A percentile compares a stretch with the other conserved stretches of the same genome.
These are phyloP conservation scores for Peromyscus attwateri DNA, from an alignment of 2,797 vertebrate species.

Conservation along the genomic window DNA sequence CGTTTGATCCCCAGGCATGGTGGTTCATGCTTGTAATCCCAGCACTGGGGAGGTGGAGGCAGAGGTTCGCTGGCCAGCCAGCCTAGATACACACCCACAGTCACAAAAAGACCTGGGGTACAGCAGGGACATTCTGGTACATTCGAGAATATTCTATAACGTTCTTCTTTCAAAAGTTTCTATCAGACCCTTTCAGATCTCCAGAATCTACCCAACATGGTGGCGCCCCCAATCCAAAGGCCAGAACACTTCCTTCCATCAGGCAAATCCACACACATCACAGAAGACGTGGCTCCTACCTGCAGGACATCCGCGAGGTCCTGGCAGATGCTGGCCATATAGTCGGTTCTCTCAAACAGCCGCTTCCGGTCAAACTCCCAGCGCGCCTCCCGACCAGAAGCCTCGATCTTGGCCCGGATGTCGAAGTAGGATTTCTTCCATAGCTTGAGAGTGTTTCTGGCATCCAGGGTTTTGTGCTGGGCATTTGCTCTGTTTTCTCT, in stretches of 20 bases:
- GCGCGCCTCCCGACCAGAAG: constrained; percentile 89
- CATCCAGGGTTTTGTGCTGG: constrained; percentile 90
- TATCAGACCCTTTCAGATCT: too few relatives aligned
- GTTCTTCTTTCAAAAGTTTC: neutral
- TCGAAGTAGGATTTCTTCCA: constrained; percentile 95
- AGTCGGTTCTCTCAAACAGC: constrained; percentile 95
- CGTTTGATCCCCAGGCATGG: neutral
- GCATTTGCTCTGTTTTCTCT: constrained; percentile 91
- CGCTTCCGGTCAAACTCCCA: constrained; percentile 97
- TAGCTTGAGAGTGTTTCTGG: constrained; percentile 90
- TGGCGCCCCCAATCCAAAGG: neutral
- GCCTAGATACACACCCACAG: neutral
- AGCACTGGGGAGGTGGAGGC: neutral
- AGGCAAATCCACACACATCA: rapidly evolving
- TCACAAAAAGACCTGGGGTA: neutral
- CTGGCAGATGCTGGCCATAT: constrained; percentile 94
- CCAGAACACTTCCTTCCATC: rapidly evolving
- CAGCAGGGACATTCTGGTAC: neutral
- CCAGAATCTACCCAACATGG: neutral
- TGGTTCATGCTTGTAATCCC: neutral
- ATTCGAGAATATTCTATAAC: neutral
- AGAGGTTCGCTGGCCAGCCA: neutral
- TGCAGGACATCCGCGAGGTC: constrained; percentile 92
- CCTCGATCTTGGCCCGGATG: constrained; percentile 93
- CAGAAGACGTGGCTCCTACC: constrained; percentile 85